A percentile compares a stretch with the other conserved stretches of the same genome.
Conservation (phyloP, 2,797 vertebrate genomes). For the Arrhamphus sclerolepis region DNA sequence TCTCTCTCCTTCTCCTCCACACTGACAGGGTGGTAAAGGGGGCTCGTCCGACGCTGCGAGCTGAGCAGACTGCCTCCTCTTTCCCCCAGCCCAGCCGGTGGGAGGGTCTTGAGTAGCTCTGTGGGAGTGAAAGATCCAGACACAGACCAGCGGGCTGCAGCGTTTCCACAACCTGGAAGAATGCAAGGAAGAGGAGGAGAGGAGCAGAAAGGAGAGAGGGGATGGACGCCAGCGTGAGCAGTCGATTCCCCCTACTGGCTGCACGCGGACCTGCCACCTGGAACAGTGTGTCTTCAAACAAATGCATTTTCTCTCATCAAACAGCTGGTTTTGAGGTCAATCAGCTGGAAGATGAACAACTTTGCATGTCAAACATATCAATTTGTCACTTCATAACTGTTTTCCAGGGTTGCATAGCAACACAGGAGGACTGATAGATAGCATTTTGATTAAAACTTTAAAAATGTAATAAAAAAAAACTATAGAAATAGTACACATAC, state of each 20-base stretch:
- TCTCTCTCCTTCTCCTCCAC: constrained; percentile 54
- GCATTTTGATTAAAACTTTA: no score
- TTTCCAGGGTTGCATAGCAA: no score
- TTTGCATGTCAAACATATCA: background rate
- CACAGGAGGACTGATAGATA: no score
- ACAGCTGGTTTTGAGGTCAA: constrained; percentile 2
- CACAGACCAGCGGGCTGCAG: constrained; percentile 78
- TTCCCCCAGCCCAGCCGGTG: constrained; percentile 72
- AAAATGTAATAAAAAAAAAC: no score
- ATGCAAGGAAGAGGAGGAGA: constrained; percentile 51
- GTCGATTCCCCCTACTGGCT: constrained; percentile 88
- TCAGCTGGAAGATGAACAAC: background rate
- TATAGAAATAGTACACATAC: no score
- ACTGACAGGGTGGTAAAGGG: constrained; percentile 78
- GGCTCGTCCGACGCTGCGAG: constrained; percentile 74
- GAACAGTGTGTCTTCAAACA: constrained; percentile 20
- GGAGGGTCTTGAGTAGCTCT: constrained; percentile 76
- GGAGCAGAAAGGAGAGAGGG: constrained; percentile 42
- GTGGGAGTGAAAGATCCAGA: constrained; percentile 70
- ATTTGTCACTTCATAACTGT: no score
- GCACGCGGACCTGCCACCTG: constrained; percentile 57
- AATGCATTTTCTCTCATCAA: constrained; percentile 9
- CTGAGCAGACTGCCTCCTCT: constrained; percentile 69
- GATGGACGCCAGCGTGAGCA: constrained; percentile 63
- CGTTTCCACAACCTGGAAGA: constrained; percentile 77